Base-by-base conservation (phyloP, 2,113 vertebrate species). In the Psilopsiagon aurifrons region DNA sequence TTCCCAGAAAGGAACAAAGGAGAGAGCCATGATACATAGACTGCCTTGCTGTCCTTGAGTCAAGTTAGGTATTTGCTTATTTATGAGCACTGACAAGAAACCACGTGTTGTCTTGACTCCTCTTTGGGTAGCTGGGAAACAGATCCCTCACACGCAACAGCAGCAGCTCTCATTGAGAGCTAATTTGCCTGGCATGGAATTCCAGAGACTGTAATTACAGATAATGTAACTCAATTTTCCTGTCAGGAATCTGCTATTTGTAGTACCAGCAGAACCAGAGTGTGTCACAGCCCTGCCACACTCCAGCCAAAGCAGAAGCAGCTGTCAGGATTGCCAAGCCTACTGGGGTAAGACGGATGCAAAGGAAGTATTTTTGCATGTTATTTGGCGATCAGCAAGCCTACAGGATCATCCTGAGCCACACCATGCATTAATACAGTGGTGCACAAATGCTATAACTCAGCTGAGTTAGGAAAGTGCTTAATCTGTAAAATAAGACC, bases 171-270 rank as follows among this genome's bases (percentile, higher is more conserved):
- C 77, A 70, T 20, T 80, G 88, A 96, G 80, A 88, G 90, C 86
- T 96, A 69, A 74, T 94, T 94, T 94, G 86, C 91, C 92, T 96
- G 94, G 92, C 83, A 92, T 91, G 86, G 96, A 92, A 83, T 96
- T 89, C 95, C 94, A 85, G 92, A 96, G 88, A 82, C 92, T 67
- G 74, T 85, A 97, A 96, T 96, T 95, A 94, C 46, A 69, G 94
- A 92, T 94, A 96, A 96, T 92, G 44, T 73, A 96, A 92, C 74
- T 87, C 92, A 94, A 87, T 96, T 96, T 96, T 95, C 94, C 77
- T 91, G 88, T 96, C 96, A 97, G 88, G 77, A 91, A 91, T 94
- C 78, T 94, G 83, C 92, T 94, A 73, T 95, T 94, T 95, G 91
- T 80, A 91, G 92, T 70, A 94, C 70, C 95, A 96, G 91, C 74